These are phyloP conservation scores for Cheumatopsyche charites DNA, from an alignment of 1,140 invertebrate species.

Conservation along the genomic window DNA sequence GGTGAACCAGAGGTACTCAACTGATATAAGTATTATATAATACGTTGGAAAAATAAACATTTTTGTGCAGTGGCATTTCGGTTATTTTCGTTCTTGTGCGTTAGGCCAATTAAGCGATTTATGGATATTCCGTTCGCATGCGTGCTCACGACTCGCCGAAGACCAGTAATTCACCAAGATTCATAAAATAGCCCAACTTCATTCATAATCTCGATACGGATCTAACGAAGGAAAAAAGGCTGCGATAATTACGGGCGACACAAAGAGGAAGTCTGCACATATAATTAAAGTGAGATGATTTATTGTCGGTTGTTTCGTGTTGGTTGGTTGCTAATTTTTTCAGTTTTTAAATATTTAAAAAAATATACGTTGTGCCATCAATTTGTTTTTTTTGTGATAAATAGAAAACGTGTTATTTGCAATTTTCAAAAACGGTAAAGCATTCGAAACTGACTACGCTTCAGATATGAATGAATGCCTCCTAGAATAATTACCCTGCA, in stretches of 20 bases:
- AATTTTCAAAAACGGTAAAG: conserved; percentile 12
- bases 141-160: too few relatives aligned
- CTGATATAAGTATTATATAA: not conserved
- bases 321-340: not conserved
- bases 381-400: not conserved
- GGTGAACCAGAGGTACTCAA: conserved; percentile 16
- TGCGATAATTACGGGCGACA: not conserved
- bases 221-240: not conserved
- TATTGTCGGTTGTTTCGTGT: not conserved
- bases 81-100: too few relatives aligned
- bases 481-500: not conserved
- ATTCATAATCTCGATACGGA: conserved; percentile 5
- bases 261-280: not conserved
- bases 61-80: too few relatives aligned
- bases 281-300: conserved; percentile 10
- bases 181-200: not conserved
- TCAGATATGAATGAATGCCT: not conserved
- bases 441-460: not conserved
- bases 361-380: conserved; percentile 5
- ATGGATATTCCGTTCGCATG: too few relatives aligned
- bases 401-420: conserved; percentile 12
- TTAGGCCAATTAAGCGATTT: too few relatives aligned
- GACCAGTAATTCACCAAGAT: too few relatives aligned
- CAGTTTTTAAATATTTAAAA: too few relatives aligned
- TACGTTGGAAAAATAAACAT: too few relatives aligned